A percentile compares a stretch with the other conserved stretches of the same genome.
These are phyloP conservation scores for Aurelia sp. DNA, from an alignment of 30 jellyfish, hydroid and myxozoan genomes.

Conservation along the genomic window DNA sequence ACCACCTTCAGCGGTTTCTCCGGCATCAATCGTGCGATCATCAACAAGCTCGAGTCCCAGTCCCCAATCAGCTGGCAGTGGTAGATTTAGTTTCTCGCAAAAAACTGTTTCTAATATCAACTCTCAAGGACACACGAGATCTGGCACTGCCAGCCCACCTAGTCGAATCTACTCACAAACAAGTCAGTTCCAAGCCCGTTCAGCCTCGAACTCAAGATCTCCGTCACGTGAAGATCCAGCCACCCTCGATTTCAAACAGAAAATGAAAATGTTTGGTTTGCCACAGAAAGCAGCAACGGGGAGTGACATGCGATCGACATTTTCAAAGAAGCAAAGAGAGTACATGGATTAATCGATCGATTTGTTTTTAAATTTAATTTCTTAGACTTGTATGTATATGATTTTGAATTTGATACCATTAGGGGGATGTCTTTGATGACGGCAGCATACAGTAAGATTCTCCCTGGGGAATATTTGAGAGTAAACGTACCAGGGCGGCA, in stretches of 20 bases:
- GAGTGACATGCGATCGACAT: slow-evolving; percentile 47
- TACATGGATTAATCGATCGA: slow-evolving; percentile 55
- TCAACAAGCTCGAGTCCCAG: slow-evolving; percentile 59
- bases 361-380: not conserved
- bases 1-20: slow-evolving; percentile 79
- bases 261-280: slow-evolving; percentile 83
- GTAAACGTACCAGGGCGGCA: too few relatives aligned
- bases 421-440: too few relatives aligned
- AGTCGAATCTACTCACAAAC: slow-evolving; percentile 40
- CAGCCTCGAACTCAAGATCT: slow-evolving; percentile 34
- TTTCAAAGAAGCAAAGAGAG: slow-evolving; percentile 64
- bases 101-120: slow-evolving; percentile 39
- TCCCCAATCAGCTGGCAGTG: slow-evolving; percentile 47
- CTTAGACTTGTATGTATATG: not conserved
- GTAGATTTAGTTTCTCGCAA: slow-evolving; percentile 52
- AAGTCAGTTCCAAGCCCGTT: slow-evolving; percentile 46
- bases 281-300: slow-evolving; percentile 17
- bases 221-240: slow-evolving; percentile 85
- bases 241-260: slow-evolving; percentile 73
- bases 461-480: too few relatives aligned
- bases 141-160: slow-evolving; percentile 16
- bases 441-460: too few relatives aligned
- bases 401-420: not conserved
- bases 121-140: slow-evolving; percentile 3
- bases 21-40: slow-evolving; percentile 44